These are phyloP conservation scores for Pristionchus pacificus DNA, from an alignment of 1,140 invertebrate species.

Conservation along the genomic window DNA sequence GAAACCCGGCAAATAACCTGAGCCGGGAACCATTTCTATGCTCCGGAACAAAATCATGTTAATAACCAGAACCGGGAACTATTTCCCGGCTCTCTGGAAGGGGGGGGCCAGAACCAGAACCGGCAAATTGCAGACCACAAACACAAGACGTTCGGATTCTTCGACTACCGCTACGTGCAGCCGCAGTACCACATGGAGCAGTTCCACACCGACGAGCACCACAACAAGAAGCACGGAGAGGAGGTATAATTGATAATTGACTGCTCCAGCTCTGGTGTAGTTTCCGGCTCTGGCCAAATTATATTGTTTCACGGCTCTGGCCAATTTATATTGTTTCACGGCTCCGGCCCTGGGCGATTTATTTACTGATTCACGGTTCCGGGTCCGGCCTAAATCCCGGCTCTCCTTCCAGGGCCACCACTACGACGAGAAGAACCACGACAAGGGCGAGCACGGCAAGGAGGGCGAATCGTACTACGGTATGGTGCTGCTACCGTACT, in stretches of 20 bases:
- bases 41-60: too few relatives aligned
- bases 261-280: too few relatives aligned
- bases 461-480: neutral
- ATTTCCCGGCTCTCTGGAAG: too few relatives aligned
- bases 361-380: neutral
- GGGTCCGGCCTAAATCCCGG: neutral
- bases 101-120: too few relatives aligned
- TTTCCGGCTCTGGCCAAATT: constrained; percentile 22
- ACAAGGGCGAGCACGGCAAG: neutral
- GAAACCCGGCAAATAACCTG: too few relatives aligned
- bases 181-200: constrained; percentile 38
- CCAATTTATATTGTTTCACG: constrained; percentile 25
- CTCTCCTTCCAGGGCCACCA: constrained; percentile 7
- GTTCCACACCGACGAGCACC: constrained; percentile 37
- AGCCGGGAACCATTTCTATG: too few relatives aligned
- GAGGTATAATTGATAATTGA: too few relatives aligned
- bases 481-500: too few relatives aligned
- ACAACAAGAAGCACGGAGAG: constrained; percentile 36
- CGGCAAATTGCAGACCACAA: constrained; percentile 21
- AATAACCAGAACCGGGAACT: too few relatives aligned
- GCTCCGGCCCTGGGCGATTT: neutral
- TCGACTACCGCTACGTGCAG: constrained; percentile 36
- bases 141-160: constrained; percentile 38
- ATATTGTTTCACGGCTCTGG: constrained; percentile 28
- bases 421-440: neutral